Conservation (phyloP, 2,888 invertebrate genomes). For the Eledone cirrhosa region DNA sequence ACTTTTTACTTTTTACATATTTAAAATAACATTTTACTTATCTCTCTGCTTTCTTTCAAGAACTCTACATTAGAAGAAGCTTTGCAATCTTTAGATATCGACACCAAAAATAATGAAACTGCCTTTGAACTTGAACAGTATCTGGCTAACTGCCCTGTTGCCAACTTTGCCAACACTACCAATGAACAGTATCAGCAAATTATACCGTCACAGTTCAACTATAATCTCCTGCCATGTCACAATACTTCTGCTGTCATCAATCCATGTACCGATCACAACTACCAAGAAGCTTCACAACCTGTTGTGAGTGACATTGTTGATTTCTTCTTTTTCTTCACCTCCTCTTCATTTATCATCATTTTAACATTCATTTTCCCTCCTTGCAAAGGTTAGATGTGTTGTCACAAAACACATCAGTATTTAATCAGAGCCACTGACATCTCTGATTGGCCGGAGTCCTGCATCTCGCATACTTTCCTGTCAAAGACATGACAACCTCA, state of each 20-base stretch:
- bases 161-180: not conserved
- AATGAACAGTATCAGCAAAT: not conserved
- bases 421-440: too few species aligned
- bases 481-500: too few species aligned
- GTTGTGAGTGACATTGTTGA: too few species aligned
- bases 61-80: conserved; percentile 7
- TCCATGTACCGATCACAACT: not conserved
- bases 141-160: not conserved
- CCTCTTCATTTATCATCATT: not conserved
- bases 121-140: not conserved
- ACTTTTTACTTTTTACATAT: too few species aligned
- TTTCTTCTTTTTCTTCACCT: not conserved
- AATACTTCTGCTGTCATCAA: not conserved
- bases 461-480: too few species aligned
- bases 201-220: not conserved
- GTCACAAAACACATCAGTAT: too few species aligned
- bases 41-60: not conserved
- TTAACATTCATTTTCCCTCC: not conserved
- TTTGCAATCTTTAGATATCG: conserved; percentile 12
- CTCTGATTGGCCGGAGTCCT: too few species aligned
- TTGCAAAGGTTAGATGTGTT: too few species aligned
- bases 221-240: not conserved
- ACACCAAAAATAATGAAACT: not conserved
- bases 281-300: not conserved
- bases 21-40: too few species aligned